phyloP scores from a whole-genome alignment of 2,113 vertebrate genomes.

The Geococcyx californianus region DNA sequence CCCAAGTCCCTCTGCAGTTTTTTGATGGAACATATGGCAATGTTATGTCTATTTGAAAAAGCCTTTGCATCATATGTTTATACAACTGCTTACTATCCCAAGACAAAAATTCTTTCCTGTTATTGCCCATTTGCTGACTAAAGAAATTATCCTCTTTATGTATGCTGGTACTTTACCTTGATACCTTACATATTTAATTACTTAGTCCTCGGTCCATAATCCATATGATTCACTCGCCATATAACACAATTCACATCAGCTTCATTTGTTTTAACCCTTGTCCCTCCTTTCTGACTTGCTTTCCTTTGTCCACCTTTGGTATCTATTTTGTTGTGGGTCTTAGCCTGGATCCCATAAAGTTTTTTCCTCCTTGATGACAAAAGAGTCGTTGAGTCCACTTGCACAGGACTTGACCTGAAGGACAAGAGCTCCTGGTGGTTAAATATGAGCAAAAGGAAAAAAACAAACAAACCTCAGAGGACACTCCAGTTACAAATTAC shows the following conservation, averaged over 20 bases:
- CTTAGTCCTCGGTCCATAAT: constrained; percentile 78
- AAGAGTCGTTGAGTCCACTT: neutral
- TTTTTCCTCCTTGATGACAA: neutral
- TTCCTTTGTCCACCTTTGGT: neutral
- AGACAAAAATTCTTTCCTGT: constrained; percentile 85
- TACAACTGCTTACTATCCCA: constrained; percentile 84
- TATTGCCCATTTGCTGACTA: constrained; percentile 86
- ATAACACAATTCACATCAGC: neutral
- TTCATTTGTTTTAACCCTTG: constrained; percentile 58
- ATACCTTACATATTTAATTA: constrained; percentile 83
- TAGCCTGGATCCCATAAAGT: neutral
- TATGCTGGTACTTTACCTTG: constrained; percentile 84
- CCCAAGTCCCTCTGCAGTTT: constrained; percentile 81
- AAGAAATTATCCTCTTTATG: constrained; percentile 85
- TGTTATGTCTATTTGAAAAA: constrained; percentile 86
- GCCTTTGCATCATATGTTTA: constrained; percentile 85
- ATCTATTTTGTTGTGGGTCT: neutral
- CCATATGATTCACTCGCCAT: constrained; percentile 63
- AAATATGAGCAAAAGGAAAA: neutral
- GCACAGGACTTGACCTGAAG: neutral
- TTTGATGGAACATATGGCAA: constrained; percentile 81
- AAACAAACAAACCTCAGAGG: neutral
- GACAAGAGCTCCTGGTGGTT: neutral
- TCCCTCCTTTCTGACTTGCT: neutral
- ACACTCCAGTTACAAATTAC: neutral